Base-by-base conservation (phyloP, 2,113 vertebrate genomes). In the Leptodactylus fuscus region DNA sequence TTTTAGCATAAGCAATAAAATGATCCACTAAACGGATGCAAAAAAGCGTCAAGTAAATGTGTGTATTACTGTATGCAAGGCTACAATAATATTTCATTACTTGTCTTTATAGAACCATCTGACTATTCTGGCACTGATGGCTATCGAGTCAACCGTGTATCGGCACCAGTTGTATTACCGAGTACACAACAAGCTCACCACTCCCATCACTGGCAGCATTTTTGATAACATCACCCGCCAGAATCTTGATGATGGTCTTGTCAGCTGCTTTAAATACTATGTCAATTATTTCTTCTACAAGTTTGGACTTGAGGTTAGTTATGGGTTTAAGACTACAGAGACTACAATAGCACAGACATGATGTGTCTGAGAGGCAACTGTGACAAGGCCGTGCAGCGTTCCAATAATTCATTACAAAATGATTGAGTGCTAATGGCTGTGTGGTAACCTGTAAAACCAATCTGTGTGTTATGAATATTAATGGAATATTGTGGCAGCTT, bases 271-370 rank as follows among this genome's bases (percentile, higher is more conserved):
- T 84, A 94, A 92, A 82, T 94, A 94, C 81, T 95, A 94, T 74
- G 48, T 93, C 85, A 96, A 94, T 90, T 93, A 91, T 27, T 90
- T 87, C 78, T 95, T 92, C 90, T 94, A 95, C 83, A 94, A 93
- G 88, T 95, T 94, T 89, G 92, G 95, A 36, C 87, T 95, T 5
- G 93, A 96, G 94, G 93, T 94, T 87, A 77, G 44, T 67, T 27
- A 7, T 60, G 9, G 8, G 15, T 10, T 10, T 44, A 71, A 22
- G 20, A 13, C 44, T 5, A 51, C 29, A 51, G 10, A 49, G 38
- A 44, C 41, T 9, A 44, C 9, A 9, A 44, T 5, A 9, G 41
- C 41, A 44, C 41, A 44, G n/a, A n/a, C n/a, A n/a, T n/a, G n/a
- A n/a, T n/a, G n/a, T n/a, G n/a, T n/a, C n/a, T n/a, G n/a, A n/a